Evolutionary conservation across 2,888 invertebrate genomes (phyloP).

Genomic region (Ophonus ardosiacus): DNA sequence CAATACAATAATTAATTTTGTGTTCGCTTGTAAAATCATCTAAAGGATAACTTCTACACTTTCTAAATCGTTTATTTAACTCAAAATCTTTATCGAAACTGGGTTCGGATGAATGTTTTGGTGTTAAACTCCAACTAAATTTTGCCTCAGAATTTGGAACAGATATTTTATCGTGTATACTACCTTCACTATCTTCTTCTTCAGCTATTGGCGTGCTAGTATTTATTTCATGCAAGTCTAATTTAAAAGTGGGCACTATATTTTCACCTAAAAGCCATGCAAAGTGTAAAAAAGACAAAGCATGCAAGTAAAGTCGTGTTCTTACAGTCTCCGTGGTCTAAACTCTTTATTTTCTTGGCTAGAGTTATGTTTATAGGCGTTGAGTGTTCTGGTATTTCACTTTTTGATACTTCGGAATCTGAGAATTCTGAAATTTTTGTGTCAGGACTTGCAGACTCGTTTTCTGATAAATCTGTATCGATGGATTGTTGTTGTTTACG

Average conservation of each 20-base stretch:
- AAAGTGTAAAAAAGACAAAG: conserved; percentile 34
- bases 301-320: conserved; percentile 66
- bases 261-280: conserved; percentile 57
- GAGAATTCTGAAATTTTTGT: conserved; percentile 64
- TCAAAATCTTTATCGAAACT: conserved; percentile 19
- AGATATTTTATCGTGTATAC: conserved; percentile 23
- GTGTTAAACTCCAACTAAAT: conserved; percentile 53
- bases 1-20: conserved; percentile 14
- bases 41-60: conserved; percentile 56
- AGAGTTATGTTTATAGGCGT: conserved; percentile 72
- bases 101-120: conserved; percentile 17
- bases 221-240: conserved; percentile 22
- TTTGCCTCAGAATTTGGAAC: conserved; percentile 47
- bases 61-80: conserved; percentile 47
- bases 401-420: conserved; percentile 66
- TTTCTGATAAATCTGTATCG: conserved; percentile 70
- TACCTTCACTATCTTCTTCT: conserved; percentile 29
- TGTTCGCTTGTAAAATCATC: conserved; percentile 49
- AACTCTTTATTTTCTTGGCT: conserved; percentile 75
- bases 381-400: conserved; percentile 45
- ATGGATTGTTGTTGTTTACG: conserved; percentile 68
- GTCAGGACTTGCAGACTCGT: conserved; percentile 59
- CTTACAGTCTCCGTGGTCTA: conserved; percentile 76
- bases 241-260: conserved; percentile 20
- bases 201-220: conserved; percentile 17